phyloP scores from a whole-genome alignment of 2,888 invertebrate genomes.

The Idaea biselata region DNA sequence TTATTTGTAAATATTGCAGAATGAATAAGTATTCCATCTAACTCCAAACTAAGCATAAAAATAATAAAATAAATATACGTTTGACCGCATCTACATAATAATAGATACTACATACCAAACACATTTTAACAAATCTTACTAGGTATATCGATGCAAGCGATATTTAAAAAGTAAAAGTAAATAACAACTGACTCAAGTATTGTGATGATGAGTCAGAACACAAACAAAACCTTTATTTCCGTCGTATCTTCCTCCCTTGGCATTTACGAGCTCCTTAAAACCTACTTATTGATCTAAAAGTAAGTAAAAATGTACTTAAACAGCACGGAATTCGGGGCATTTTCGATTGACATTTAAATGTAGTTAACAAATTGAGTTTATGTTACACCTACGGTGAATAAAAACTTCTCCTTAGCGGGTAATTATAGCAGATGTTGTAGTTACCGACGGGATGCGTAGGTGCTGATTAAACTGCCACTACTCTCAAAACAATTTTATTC shows the following conservation, averaged over 20 bases:
- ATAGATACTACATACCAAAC: too few relatives aligned
- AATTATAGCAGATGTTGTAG: constrained; percentile 38
- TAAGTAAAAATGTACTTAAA: neutral
- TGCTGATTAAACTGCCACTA: constrained; percentile 19
- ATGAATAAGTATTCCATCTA: too few relatives aligned
- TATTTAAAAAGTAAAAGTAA: constrained; percentile 15
- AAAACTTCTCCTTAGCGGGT: constrained; percentile 28
- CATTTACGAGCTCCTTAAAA: constrained; percentile 23
- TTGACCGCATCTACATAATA: too few relatives aligned
- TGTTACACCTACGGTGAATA: constrained; percentile 21
- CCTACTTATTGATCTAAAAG: neutral
- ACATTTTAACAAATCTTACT: neutral
- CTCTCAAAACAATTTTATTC: neutral
- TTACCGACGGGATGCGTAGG: constrained; percentile 31
- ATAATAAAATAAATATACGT: too few relatives aligned
- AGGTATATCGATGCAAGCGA: neutral
- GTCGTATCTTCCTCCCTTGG: constrained; percentile 27
- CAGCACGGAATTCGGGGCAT: neutral
- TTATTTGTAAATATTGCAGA: too few relatives aligned
- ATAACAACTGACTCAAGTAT: constrained; percentile 20
- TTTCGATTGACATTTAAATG: constrained; percentile 5
- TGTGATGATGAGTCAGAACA: constrained; percentile 26
- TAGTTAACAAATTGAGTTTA: constrained; percentile 24
- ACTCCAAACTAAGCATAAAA: too few relatives aligned
- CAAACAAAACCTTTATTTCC: constrained; percentile 21